phyloP scores from a whole-genome alignment of 2,797 vertebrate genomes.

The Setipinna tenuifilis region DNA sequence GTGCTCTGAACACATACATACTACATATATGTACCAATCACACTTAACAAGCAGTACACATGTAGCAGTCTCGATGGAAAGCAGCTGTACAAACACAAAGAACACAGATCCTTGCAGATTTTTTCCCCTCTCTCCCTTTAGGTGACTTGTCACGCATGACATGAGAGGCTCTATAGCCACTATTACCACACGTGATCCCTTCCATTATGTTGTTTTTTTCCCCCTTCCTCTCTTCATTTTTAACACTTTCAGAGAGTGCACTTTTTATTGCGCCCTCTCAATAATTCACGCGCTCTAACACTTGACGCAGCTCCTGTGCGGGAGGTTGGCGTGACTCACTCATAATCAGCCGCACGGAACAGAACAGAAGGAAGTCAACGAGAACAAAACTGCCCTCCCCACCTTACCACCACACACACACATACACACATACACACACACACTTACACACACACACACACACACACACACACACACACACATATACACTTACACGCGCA shows the following conservation, averaged over 20 bases:
- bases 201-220: not conserved
- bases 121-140: too few relatives aligned
- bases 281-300: conserved; percentile 7
- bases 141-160: not conserved
- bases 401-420: too few relatives aligned
- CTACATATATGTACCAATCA: too few relatives aligned
- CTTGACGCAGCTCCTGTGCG: not conserved
- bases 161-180: not conserved
- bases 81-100: too few relatives aligned
- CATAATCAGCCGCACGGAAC: too few relatives aligned
- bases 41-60: too few relatives aligned
- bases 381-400: too few relatives aligned
- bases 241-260: not conserved
- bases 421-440: conserved; percentile 23
- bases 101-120: not conserved
- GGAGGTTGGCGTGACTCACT: too few relatives aligned
- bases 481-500: too few relatives aligned
- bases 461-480: conserved; percentile 3
- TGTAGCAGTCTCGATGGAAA: too few relatives aligned
- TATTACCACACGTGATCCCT: not conserved
- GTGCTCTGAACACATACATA: too few relatives aligned
- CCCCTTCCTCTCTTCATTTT: not conserved
- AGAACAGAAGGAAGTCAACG: too few relatives aligned
- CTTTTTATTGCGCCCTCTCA: not conserved
- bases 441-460: conserved; percentile 38